These are phyloP conservation scores for Pocota personata DNA, from an alignment of 2,888 invertebrate genomes.

Conservation along the genomic window DNA sequence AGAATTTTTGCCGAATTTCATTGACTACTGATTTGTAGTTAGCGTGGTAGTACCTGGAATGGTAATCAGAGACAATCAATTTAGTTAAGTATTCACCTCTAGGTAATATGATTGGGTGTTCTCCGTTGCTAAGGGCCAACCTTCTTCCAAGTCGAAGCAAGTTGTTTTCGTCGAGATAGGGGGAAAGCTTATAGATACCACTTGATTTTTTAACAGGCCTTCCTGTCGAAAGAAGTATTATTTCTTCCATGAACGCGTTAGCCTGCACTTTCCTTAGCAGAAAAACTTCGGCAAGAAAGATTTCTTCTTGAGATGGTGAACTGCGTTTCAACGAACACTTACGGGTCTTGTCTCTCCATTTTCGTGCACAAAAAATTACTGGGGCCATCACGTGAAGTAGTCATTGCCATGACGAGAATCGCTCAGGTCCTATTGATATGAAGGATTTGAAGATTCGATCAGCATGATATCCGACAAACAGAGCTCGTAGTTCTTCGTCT, in stretches of 20 bases:
- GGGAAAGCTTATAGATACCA: background rate
- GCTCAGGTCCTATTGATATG: conserved; percentile 7
- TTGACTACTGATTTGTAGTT: background rate
- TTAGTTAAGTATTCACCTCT: background rate
- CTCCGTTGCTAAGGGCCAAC: background rate
- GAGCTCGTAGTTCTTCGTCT: conserved; percentile 18
- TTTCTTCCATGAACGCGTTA: background rate
- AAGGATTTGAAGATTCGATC: background rate
- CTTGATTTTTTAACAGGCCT: background rate
- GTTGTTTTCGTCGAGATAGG: background rate
- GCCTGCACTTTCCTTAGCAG: background rate
- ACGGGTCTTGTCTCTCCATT: background rate
- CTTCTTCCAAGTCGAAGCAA: background rate
- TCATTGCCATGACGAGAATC: conserved; percentile 8
- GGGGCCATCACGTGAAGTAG: background rate
- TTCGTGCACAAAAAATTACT: background rate
- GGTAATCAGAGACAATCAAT: conserved; percentile 3
- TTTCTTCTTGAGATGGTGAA: conserved; percentile 8
- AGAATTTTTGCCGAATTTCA: conserved; percentile 2
- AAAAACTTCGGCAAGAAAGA: background rate
- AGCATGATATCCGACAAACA: background rate
- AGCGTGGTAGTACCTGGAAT: conserved; percentile 4
- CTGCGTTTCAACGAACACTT: background rate
- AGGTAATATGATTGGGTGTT: background rate
- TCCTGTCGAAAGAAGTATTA: background rate